Conservation (phyloP, 2,113 vertebrate genomes). For the Myotis brandtii region DNA sequence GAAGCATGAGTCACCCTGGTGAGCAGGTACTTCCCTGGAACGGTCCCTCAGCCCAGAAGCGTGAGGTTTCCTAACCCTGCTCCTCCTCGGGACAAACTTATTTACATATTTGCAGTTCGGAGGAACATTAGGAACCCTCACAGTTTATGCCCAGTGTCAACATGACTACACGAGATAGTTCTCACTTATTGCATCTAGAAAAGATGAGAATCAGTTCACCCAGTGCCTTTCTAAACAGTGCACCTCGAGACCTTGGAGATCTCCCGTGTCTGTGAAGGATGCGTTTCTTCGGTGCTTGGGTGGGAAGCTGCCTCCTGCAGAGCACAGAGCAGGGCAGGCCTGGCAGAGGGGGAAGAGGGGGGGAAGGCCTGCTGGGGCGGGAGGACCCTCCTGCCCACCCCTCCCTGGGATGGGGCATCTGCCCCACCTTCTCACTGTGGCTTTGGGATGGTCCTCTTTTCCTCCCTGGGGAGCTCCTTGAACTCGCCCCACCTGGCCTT, state of each 20-base stretch:
- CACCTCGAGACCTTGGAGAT: background rate
- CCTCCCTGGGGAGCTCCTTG: background rate
- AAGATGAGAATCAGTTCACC: conserved; percentile 63
- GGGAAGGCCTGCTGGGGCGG: background rate
- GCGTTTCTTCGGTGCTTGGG: rapidly evolving
- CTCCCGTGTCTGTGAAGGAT: background rate
- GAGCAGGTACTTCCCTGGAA: conserved; percentile 69
- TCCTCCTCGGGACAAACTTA: conserved; percentile 39
- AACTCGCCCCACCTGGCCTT: background rate
- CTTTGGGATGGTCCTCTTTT: too few species aligned
- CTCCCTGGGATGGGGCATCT: too few species aligned
- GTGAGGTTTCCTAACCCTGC: background rate
- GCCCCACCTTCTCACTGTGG: background rate
- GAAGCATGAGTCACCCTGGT: conserved; percentile 62
- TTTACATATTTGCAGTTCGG: conserved; percentile 66
- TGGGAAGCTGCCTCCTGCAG: background rate
- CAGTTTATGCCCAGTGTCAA: conserved; percentile 54
- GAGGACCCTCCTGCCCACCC: too few species aligned
- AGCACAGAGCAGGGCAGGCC: background rate
- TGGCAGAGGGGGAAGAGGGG: rapidly evolving
- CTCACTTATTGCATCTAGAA: conserved; percentile 77
- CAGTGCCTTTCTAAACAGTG: background rate
- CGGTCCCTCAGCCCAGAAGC: conserved; percentile 55
- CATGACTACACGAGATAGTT: conserved; percentile 63
- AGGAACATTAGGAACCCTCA: conserved; percentile 57